phyloP scores from a whole-genome alignment of 2,797 vertebrate genomes.

The Amblyraja radiata region DNA sequence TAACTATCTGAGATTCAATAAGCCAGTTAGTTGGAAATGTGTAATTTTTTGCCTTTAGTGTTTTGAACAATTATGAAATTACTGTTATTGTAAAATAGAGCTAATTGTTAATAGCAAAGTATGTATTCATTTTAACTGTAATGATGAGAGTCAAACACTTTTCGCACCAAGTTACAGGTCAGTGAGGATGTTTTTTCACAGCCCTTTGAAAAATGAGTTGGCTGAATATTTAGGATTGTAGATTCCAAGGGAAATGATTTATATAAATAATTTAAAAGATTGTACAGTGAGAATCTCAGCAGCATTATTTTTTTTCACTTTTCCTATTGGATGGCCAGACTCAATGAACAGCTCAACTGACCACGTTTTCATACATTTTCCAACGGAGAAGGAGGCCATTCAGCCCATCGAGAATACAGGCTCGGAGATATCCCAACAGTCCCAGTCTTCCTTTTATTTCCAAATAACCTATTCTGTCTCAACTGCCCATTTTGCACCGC shows the following conservation, averaged over 20 bases:
- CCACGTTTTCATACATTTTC: too few species aligned
- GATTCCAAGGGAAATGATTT: not conserved
- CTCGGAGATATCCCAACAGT: too few species aligned
- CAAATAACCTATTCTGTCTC: too few species aligned
- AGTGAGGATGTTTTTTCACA: not conserved
- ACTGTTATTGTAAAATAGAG: not conserved
- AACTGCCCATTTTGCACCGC: too few species aligned
- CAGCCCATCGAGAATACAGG: too few species aligned
- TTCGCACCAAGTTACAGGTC: not conserved
- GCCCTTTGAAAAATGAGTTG: not conserved
- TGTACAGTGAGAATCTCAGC: not conserved
- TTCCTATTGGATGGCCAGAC: not conserved
- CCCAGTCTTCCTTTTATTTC: too few species aligned
- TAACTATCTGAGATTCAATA: not conserved
- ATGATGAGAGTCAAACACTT: not conserved
- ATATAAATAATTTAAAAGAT: not conserved
- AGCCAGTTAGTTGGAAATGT: not conserved
- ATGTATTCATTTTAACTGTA: not conserved
- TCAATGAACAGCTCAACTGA: too few species aligned
- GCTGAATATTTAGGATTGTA: not conserved
- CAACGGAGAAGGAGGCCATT: too few species aligned
- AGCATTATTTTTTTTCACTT: not conserved
- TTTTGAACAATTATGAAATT: constrained; percentile 19
- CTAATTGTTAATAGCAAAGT: not conserved
- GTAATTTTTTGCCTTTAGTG: not conserved